Conservation (phyloP, 2,113 vertebrate species). For the Dinomys branickii region DNA sequence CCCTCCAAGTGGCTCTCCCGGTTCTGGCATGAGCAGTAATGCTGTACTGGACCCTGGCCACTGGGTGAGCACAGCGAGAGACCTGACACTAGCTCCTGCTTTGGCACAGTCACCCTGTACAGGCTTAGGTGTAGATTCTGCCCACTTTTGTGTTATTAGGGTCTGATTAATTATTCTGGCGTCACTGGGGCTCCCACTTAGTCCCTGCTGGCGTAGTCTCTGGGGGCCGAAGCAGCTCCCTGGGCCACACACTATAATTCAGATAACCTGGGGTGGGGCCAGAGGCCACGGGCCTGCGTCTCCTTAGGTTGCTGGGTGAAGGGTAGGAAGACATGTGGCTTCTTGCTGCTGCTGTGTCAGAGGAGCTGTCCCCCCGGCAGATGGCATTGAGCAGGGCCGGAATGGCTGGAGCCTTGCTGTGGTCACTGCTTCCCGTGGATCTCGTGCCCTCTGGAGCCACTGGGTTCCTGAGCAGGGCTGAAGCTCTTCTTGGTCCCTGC, state of each 20-base stretch:
- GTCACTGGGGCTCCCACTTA: not conserved
- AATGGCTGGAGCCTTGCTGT: not conserved
- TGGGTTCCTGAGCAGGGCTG: rapidly evolving
- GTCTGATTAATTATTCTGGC: too few relatives aligned
- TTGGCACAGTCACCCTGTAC: too few relatives aligned
- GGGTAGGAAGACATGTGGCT: not conserved
- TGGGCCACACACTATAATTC: not conserved
- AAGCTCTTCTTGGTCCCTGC: not conserved
- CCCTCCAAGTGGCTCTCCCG: not conserved
- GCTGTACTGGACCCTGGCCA: not conserved
- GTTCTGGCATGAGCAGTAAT: too few relatives aligned
- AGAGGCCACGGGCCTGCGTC: not conserved
- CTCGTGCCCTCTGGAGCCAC: too few relatives aligned
- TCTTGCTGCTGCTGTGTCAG: not conserved
- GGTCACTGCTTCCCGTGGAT: not conserved
- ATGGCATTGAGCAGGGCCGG: too few relatives aligned
- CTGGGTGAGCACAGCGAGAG: not conserved
- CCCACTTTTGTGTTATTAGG: rapidly evolving
- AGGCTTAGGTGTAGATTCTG: not conserved
- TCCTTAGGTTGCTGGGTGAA: not conserved
- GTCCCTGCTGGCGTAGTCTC: not conserved
- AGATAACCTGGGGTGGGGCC: not conserved
- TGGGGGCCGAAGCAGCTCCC: not conserved
- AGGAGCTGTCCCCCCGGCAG: not conserved
- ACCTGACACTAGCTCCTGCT: not conserved